Conservation (phyloP, 2,113 vertebrate genomes). For the Pterocles gutturalis region DNA sequence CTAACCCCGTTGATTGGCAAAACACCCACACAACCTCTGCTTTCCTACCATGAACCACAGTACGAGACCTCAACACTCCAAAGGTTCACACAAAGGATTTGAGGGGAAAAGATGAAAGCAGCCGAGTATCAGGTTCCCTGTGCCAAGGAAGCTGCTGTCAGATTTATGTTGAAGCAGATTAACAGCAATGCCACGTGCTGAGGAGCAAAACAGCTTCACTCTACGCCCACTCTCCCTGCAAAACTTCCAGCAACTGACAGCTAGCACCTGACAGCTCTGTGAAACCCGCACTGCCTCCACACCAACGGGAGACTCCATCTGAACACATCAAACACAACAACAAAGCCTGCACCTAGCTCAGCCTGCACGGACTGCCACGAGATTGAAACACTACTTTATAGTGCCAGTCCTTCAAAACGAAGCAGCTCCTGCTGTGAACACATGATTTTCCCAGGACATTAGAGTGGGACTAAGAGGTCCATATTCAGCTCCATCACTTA, state of each 20-base stretch:
- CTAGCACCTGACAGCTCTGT: neutral
- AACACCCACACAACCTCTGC: neutral
- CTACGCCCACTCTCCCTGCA: slow-evolving; percentile 34
- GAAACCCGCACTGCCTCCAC: neutral
- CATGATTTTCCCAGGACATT: neutral
- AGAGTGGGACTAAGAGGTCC: neutral
- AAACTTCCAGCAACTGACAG: slow-evolving; percentile 49
- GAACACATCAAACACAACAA: neutral
- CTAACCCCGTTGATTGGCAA: too few relatives aligned
- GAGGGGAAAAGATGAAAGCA: neutral
- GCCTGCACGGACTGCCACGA: neutral
- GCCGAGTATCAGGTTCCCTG: neutral
- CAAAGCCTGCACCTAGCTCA: neutral
- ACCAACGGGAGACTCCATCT: neutral
- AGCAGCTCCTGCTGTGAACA: neutral
- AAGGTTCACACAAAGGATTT: neutral
- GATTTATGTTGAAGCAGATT: slow-evolving; percentile 23
- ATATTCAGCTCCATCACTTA: neutral
- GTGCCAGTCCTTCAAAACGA: neutral
- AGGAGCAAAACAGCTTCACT: slow-evolving; percentile 37
- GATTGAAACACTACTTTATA: neutral
- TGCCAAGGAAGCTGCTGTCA: slow-evolving; percentile 24
- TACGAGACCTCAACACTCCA: neutral
- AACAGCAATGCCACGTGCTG: slow-evolving; percentile 22
- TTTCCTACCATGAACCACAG: neutral